These are phyloP conservation scores for Chloroceryle inda DNA, from an alignment of 2,797 vertebrate species.

Conservation along the genomic window DNA sequence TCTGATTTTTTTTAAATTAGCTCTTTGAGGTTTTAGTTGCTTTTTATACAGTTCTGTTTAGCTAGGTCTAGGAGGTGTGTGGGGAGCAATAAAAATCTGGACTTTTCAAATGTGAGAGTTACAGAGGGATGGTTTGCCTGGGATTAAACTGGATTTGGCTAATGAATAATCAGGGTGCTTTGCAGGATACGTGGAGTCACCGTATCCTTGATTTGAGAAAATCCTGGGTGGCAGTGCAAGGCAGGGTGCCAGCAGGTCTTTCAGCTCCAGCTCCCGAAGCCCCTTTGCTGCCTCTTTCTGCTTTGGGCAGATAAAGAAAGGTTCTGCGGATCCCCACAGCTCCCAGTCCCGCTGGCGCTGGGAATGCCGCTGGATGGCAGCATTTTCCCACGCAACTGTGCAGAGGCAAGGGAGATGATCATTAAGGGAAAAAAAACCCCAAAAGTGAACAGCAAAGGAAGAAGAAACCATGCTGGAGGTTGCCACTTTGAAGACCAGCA, in stretches of 20 bases:
- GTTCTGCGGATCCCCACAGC: background rate
- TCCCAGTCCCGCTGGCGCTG: background rate
- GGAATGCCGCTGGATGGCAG: conserved; percentile 72
- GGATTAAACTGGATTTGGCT: background rate
- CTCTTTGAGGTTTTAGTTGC: background rate
- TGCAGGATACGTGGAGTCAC: background rate
- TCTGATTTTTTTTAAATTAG: background rate
- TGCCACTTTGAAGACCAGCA: conserved; percentile 2
- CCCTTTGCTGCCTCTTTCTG: background rate
- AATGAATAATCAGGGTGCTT: background rate
- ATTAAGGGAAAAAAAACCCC: background rate
- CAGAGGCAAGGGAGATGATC: background rate
- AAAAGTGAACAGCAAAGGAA: background rate
- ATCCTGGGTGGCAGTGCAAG: background rate
- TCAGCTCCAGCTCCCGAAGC: background rate
- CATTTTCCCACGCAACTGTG: conserved; percentile 35
- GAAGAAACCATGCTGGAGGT: background rate
- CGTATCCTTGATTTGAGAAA: background rate
- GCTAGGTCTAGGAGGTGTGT: background rate
- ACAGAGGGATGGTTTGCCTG: background rate
- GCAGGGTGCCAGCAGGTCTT: background rate
- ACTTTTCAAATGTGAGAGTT: background rate
- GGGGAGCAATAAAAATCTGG: too few species aligned
- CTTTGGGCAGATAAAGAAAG: background rate
- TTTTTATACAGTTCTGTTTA: background rate